Base-by-base conservation (phyloP, 2,797 vertebrate species). In the Poeciliopsis turneri region DNA sequence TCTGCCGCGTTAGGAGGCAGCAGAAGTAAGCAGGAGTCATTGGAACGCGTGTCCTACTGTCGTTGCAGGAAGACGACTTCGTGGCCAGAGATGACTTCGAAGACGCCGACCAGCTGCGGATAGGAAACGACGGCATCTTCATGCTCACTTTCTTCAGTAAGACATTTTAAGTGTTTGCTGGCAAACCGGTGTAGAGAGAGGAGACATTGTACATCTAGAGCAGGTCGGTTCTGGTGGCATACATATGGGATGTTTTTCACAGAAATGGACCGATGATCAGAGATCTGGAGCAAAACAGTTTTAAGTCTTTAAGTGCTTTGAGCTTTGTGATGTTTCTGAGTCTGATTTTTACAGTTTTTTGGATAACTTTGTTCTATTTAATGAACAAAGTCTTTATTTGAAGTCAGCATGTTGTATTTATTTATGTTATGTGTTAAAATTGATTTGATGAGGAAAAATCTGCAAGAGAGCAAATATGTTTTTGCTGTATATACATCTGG, bases 71-170 rank as follows among this genome's bases (percentile, higher is more conserved):
- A 86, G 98, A 99, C 0, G 98, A 99, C 87, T 99, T 99, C 85
- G 96, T 97, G 87, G 93, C 97, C 87, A 95, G 96, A 85, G 97
- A 98, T 90, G 98, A 98, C 87, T 98, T 98, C 94, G 98, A 99
- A 25, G 98, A 99, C 88, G 96, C 97, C 0, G 98, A 99, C 88
- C 98, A 99, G 94, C 96, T 99, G 93, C 96, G 98, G 88, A 98
- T 99, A 95, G 98, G 98, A 90, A 99, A 98, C 3, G 98, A 99
- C 72, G 98, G 98, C 89, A 98, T 99, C 90, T 99, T 99, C 93
- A 99, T 99, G 98, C 95, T 99, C 72, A 99, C 98, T 2, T 99
- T 99, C 94, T 99, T 99, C 95, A 99, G 98, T 99, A 96, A 98
- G 98, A 9, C 7, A 36, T 49, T 53, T 77, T 20, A 61, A 0